phyloP scores from a whole-genome alignment of 2,797 vertebrate species.

The Etheostoma nigrum region DNA sequence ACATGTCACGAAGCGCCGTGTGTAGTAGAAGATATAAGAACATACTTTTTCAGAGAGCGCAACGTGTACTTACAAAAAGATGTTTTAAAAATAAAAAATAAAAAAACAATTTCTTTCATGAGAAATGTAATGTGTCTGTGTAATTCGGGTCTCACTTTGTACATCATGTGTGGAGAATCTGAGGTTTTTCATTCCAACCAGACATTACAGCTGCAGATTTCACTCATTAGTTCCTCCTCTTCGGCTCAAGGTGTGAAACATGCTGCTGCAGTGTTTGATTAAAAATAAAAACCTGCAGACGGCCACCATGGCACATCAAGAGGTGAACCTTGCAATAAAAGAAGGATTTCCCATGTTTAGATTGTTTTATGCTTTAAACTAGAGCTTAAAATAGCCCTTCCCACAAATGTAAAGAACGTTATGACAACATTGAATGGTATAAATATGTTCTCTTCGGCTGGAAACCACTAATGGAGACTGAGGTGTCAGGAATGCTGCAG shows the following conservation, averaged over 20 bases:
- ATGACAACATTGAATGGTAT: neutral
- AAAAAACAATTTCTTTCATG: constrained; percentile 35
- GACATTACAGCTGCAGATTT: constrained; percentile 11
- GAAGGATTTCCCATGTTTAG: neutral
- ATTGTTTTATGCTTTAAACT: neutral
- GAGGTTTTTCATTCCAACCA: constrained; percentile 1
- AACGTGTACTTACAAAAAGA: constrained; percentile 71
- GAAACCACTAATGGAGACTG: neutral
- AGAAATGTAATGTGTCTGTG: constrained; percentile 18
- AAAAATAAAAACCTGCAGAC: constrained; percentile 20
- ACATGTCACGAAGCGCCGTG: constrained; percentile 57
- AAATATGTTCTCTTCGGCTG: neutral
- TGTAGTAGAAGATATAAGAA: constrained; percentile 59
- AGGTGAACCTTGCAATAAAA: neutral
- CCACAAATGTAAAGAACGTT: neutral
- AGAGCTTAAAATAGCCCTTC: neutral
- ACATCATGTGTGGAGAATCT: neutral
- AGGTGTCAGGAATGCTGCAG: constrained; percentile 52
- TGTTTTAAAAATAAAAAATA: constrained; percentile 79
- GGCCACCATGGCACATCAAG: neutral
- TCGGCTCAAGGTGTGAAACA: constrained; percentile 40
- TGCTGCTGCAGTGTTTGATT: constrained; percentile 30
- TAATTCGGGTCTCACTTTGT: neutral
- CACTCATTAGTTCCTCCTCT: constrained; percentile 17
- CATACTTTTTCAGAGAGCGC: constrained; percentile 52